Conservation (phyloP, 2,888 invertebrate genomes). For the Ornithoptera alexandrae region DNA sequence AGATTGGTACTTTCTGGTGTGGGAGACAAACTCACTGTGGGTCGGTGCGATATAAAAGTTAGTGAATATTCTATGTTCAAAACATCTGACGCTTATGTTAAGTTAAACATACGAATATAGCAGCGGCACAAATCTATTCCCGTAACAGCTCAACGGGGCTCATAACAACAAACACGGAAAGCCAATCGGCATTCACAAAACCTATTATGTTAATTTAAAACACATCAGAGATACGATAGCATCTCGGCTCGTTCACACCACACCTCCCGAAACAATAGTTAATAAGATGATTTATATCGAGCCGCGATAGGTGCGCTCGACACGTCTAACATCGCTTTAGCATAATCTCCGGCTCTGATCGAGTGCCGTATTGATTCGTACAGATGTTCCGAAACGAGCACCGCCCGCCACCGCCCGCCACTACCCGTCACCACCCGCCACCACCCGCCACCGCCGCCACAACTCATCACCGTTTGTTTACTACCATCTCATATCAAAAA, state of each 20-base stretch:
- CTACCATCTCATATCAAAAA: not conserved
- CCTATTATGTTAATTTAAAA: constrained; percentile 81
- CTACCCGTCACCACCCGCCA: constrained; percentile 7
- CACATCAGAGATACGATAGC: constrained; percentile 73
- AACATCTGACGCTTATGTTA: not conserved
- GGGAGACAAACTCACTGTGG: no score
- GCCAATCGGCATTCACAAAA: constrained; percentile 77
- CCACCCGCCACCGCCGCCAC: constrained; percentile 19
- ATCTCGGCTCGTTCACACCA: constrained; percentile 77
- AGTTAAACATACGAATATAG: not conserved
- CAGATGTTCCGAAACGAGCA: constrained; percentile 59
- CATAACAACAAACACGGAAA: constrained; percentile 71
- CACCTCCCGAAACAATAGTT: constrained; percentile 80
- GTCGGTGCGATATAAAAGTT: no score
- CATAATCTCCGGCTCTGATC: constrained; percentile 74
- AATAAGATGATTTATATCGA: constrained; percentile 81
- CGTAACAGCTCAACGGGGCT: constrained; percentile 42
- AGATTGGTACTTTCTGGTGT: no score
- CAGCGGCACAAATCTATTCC: constrained; percentile 42
- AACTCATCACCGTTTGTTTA: constrained; percentile 13
- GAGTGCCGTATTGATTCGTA: constrained; percentile 69
- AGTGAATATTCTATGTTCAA: no score
- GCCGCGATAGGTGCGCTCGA: constrained; percentile 70
- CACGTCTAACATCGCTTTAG: constrained; percentile 78
- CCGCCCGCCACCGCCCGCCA: constrained; percentile 18